Evolutionary conservation across 2,888 invertebrate genomes (phyloP), one percentile per base, ranked within the genome.

Genomic region (Epirrita christyi): DNA sequence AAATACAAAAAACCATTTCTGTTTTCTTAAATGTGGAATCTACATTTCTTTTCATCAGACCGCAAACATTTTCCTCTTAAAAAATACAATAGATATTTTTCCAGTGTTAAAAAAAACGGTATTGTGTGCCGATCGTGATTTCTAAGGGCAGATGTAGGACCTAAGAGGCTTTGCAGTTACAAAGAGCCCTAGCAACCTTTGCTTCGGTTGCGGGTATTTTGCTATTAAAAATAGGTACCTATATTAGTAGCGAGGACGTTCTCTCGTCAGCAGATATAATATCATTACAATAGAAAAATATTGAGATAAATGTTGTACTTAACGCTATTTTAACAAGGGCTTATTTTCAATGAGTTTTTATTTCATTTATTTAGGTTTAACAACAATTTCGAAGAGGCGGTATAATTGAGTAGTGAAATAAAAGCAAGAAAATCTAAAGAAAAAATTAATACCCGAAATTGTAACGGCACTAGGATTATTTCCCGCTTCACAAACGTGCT

Each of bases 381-480:
- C n/a, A n/a, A n/a, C n/a, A n/a, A n/a, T n/a, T n/a, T n/a, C n/a
- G n/a, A n/a, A n/a, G n/a, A n/a, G n/a, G n/a, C n/a, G n/a, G n/a
- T 36, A n/a, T 36, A n/a, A 36, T 6, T 11, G 37, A 15, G 8
- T 4, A 3, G 27, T 7, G 44, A 9, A 29, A 29, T 29, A n/a
- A n/a, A n/a, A n/a, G n/a, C n/a, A n/a, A 44, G 5, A 7, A 44
- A 32, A 14, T 29, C 28, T 29, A 8, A 29, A 8, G 8, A 41
- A 52, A 48, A 41, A 62, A 52, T 61, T n/a, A n/a, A 64, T 57
- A 15, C 8, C 1, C n/a, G 11, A 11, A 55, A 55, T 53, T 45
- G 52, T 57, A 44, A 60, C 45, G 38, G 32, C 71, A 73, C 72
- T 73, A 77, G 69, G 73, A 76, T 76, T 73, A 78, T 74, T 76